Evolutionary conservation across 2,888 invertebrate genomes (phyloP).

Genomic region (Dicranocentrus wangi): DNA sequence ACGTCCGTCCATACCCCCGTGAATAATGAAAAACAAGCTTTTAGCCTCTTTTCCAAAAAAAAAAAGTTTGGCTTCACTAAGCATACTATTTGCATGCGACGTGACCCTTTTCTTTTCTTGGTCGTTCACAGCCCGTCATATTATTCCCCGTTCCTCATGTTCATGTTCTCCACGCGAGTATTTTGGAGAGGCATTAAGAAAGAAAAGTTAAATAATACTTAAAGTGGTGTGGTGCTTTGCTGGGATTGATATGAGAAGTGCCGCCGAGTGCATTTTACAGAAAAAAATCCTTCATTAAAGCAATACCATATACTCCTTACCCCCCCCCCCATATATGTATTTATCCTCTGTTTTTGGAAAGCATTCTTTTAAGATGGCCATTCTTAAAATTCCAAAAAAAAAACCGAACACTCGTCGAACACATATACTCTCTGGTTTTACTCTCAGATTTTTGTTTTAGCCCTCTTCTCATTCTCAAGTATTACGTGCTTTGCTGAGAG

Average conservation of each 20-base stretch:
- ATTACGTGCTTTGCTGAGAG: too few species aligned
- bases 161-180: neutral
- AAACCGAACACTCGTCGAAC: too few species aligned
- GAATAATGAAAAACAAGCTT: constrained; percentile 17
- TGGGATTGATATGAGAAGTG: neutral
- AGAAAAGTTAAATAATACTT: constrained; percentile 20
- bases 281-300: neutral
- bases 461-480: too few species aligned
- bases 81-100: too few species aligned
- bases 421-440: neutral
- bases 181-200: neutral
- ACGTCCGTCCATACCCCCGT: too few species aligned
- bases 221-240: constrained; percentile 18
- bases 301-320: too few species aligned
- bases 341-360: neutral
- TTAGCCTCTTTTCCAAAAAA: constrained; percentile 22
- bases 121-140: too few species aligned
- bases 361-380: neutral
- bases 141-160: too few species aligned
- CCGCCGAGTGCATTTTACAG: neutral
- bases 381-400: too few species aligned
- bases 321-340: neutral
- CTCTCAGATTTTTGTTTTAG: neutral
- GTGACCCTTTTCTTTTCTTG: too few species aligned
- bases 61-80: too few species aligned